A percentile compares a stretch with the other conserved stretches of the same genome.
phyloP scores from a whole-genome alignment of 2,888 invertebrate species.

The Synanthedon andrenaeformis region DNA sequence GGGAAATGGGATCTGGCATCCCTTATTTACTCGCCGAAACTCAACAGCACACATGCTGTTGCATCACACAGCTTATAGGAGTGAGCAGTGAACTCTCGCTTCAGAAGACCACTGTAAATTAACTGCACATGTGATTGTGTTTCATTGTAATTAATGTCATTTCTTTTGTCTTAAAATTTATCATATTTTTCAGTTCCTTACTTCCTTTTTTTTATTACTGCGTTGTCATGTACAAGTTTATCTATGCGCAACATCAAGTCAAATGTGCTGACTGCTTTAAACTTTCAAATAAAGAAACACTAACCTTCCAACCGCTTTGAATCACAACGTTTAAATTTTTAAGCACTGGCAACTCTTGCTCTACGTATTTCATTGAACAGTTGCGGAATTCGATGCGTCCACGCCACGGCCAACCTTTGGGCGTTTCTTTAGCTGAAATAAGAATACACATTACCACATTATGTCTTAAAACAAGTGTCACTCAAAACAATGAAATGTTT shows the following conservation, averaged over 20 bases:
- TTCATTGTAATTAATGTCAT: no score
- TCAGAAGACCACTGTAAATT: no score
- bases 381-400: constrained; percentile 74
- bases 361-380: constrained; percentile 75
- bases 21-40: no score
- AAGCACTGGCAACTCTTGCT: constrained; percentile 76
- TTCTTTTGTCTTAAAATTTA: no score
- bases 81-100: no score
- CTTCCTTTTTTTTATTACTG: no score
- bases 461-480: neutral
- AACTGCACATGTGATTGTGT: no score
- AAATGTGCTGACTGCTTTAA: no score
- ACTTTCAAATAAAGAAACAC: neutral
- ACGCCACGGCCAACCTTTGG: constrained; percentile 75
- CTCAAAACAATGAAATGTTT: neutral
- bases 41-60: no score
- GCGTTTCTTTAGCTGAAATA: constrained; percentile 58
- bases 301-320: constrained; percentile 77
- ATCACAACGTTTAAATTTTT: constrained; percentile 78
- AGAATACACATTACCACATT: neutral
- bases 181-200: no score
- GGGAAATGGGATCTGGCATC: no score
- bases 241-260: neutral
- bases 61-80: no score
- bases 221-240: neutral